Conservation (phyloP, 2,113 vertebrate species). For the Tupaia chinensis region DNA sequence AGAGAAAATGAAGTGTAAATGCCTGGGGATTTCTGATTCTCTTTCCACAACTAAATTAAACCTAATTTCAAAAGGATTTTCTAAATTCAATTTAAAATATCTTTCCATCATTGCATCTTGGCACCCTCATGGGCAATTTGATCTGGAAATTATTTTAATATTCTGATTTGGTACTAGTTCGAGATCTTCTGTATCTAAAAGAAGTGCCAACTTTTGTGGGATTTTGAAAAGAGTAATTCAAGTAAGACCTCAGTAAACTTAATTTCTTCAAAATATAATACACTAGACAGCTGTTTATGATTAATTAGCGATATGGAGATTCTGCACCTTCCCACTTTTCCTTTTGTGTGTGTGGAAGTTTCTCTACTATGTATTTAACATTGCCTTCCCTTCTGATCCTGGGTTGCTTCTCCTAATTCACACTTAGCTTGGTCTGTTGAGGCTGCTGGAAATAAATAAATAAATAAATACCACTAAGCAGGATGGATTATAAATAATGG, state of each 20-base stretch:
- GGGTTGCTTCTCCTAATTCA: neutral
- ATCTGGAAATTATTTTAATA: neutral
- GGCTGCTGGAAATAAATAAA: neutral
- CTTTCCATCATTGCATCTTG: neutral
- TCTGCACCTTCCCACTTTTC: neutral
- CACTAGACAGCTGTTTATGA: neutral
- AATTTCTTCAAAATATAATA: neutral
- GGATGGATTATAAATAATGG: neutral
- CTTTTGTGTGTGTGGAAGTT: neutral
- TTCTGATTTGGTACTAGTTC: neutral
- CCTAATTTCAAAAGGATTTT: slow-evolving; percentile 30
- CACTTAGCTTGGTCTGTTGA: neutral
- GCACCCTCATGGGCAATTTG: neutral
- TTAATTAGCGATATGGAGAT: neutral
- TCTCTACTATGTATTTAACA: neutral
- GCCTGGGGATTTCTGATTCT: slow-evolving; percentile 25
- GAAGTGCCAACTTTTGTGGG: neutral
- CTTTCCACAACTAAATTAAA: slow-evolving; percentile 30
- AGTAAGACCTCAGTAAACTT: neutral
- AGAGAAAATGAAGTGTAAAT: slow-evolving; percentile 64
- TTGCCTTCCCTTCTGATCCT: neutral
- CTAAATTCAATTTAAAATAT: slow-evolving; percentile 40
- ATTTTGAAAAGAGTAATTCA: neutral
- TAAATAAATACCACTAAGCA: no score
- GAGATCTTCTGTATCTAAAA: neutral